Base-by-base conservation (phyloP, 2,797 vertebrate genomes). In the Menidia menidia region DNA sequence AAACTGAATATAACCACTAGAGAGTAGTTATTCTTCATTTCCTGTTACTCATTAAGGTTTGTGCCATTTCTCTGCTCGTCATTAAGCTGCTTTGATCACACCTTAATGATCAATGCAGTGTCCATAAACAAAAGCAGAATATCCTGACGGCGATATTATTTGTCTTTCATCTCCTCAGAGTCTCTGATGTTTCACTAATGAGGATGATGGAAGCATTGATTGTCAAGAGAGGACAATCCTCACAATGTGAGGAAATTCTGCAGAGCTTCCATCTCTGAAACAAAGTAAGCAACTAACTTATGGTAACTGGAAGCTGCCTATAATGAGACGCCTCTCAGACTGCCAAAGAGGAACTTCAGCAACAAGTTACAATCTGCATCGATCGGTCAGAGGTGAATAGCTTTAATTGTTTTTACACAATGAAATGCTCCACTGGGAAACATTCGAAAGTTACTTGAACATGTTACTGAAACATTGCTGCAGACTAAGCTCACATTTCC, bases 51-150 rank as follows among this genome's bases (percentile, higher is more conserved):
- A 86, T 88, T 81, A 81, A 75, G 82, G 79, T 77, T 86, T 74
- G 56, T 68, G 75, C 70, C 18, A 19, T 64, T 64, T 72, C 73
- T 52, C 72, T 53, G 69, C 85, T 84, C 81, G 59, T 87, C 85
- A 86, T 88, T 87, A 87, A 78, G 77, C 79, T 35, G 77, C 89
- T 88, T 87, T 87, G 82, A 89, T 87, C 71, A 33, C 80, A 87
- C 61, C 75, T 83, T 73, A 77, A 82, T 67, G 33, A 81, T 77
- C 12, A n/a, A 65, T 0, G 60, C 68, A 3, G 44, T 30, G 62
- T 53, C 55, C 58, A 68, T 33, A 58, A 66, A 88, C 83, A 89
- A 86, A 84, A 78, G 75, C 64, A 61, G 60, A 47, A 78, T 80
- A 76, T 82, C 77, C 65, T 85, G 71, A 84, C 75, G 52, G 60